Base-by-base conservation (phyloP, 2,113 vertebrate species). In the Lampris incognitus region DNA sequence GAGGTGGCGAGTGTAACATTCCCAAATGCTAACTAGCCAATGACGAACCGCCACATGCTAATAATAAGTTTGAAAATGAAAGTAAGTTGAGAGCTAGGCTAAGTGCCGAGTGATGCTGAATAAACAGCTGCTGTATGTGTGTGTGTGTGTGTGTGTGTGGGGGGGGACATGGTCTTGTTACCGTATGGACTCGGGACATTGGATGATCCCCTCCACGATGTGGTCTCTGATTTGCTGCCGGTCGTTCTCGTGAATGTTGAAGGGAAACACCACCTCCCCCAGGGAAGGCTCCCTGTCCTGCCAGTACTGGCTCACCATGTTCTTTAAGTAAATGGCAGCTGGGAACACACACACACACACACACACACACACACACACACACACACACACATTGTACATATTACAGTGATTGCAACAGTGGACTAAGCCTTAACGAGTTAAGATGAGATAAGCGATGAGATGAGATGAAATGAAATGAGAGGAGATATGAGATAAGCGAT, bases 301-400 rank as follows among this genome's bases (percentile, higher is more conserved):
- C 98, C 98, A 99, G 91, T 99, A 98, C 90, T 98, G 97, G 6
- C 96, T 96, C 83, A 99, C 95, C 97, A 99, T 99, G 92, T 99
- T 99, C 95, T 99, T 99, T 92, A 99, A 90, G 90, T 99, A 99
- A 90, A 99, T 99, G 70, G 98, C 98, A 86, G 97, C 97, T 99
- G 56, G 1, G 57, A 44, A 44, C 3, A 10, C 41, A 11, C 57
- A 65, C 13, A 83, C 37, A 83, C 54, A 68, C 0, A 75, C 44
- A 64, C 56, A 58, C 3, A 38, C 24, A 58, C 1, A 9, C 6
- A 58, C 6, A 55, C 9, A 24, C 24, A 24, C 24, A 24, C 38
- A 79, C 24, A 13, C 46, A 57, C 37, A 13, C 49, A 66, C 36
- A 62, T 7, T 7, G 7, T 7, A 46, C 44, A 24, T 24, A 24